Conservation (phyloP, 2,888 invertebrate species). For the Boloria selene region DNA sequence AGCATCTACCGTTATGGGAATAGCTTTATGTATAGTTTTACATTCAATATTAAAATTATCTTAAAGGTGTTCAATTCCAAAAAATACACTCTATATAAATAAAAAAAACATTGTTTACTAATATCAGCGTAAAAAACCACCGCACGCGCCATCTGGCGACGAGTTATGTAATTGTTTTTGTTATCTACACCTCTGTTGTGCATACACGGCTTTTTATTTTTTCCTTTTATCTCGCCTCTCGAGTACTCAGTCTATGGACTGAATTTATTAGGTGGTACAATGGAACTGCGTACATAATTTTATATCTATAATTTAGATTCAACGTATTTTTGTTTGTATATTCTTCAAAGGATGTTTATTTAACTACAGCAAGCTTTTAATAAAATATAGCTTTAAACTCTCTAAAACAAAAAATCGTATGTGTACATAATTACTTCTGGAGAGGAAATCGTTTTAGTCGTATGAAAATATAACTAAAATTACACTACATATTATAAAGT, state of each 20-base stretch:
- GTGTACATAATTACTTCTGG: too few species aligned
- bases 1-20: too few species aligned
- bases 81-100: conserved; percentile 52
- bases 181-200: conserved; percentile 49
- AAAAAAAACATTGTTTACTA: conserved; percentile 72
- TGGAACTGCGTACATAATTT: neutral
- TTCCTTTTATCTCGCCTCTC: conserved; percentile 37
- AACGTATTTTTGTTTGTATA: too few species aligned
- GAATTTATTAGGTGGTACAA: conserved; percentile 4
- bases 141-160: conserved; percentile 70
- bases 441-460: too few species aligned
- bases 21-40: too few species aligned
- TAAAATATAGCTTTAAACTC: too few species aligned
- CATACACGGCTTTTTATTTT: conserved; percentile 39
- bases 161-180: conserved; percentile 73
- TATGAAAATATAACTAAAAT: too few species aligned
- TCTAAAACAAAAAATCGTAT: too few species aligned
- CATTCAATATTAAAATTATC: conserved; percentile 1
- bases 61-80: conserved; percentile 12
- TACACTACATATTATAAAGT: too few species aligned
- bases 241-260: conserved; percentile 25
- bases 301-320: neutral
- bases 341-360: too few species aligned
- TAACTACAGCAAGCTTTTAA: too few species aligned
- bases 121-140: conserved; percentile 69